phyloP scores from a whole-genome alignment of 2,797 vertebrate species.

The Hippoglossus hippoglossus region DNA sequence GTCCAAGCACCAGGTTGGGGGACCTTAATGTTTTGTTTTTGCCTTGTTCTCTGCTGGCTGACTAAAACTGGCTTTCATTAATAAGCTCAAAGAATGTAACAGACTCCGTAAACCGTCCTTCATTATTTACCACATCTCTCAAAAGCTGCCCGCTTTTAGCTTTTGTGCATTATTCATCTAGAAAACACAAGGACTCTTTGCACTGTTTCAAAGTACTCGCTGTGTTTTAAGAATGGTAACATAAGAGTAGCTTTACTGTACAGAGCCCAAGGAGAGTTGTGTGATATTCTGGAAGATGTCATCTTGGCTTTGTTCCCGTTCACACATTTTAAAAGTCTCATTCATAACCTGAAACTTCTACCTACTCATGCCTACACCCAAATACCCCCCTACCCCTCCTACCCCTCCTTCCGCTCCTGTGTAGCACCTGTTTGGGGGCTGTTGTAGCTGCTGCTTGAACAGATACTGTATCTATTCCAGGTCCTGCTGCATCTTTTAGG shows the following conservation, averaged over 20 bases:
- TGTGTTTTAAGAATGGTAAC: conserved; percentile 36
- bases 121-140: conserved; percentile 44
- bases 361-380: conserved; percentile 7
- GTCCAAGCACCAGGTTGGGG: conserved; percentile 45
- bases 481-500: conserved; percentile 64
- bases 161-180: conserved; percentile 44
- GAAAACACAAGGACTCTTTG: conserved; percentile 47
- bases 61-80: conserved; percentile 64
- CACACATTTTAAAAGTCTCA: conserved; percentile 22
- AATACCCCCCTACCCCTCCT: conserved; percentile 9
- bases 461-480: conserved; percentile 46
- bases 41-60: conserved; percentile 59
- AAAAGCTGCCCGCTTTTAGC: conserved; percentile 48
- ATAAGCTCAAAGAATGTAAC: conserved; percentile 73
- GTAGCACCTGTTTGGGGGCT: conserved; percentile 19
- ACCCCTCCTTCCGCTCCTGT: conserved; percentile 25
- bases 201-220: conserved; percentile 52
- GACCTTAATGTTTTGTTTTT: conserved; percentile 53
- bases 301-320: conserved; percentile 1
- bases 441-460: conserved; percentile 72
- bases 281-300: conserved; percentile 33
- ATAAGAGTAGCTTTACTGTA: conserved; percentile 55
- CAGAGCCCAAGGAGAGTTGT: conserved; percentile 17
- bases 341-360: conserved; percentile 10
- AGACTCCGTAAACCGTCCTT: conserved; percentile 57